Base-by-base conservation (phyloP, 2,888 invertebrate genomes). In the Podabrus alpinus region DNA sequence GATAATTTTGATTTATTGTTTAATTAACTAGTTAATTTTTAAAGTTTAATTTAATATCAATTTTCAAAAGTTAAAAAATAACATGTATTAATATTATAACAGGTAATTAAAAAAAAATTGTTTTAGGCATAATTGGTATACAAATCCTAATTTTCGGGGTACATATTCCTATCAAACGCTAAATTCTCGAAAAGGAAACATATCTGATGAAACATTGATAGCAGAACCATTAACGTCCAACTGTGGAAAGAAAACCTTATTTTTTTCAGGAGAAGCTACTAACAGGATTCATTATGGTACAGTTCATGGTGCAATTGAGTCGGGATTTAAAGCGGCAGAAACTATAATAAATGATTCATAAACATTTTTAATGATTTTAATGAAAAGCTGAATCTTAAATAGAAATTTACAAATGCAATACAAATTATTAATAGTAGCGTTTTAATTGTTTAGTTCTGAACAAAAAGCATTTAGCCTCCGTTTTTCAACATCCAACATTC, bases 141-240 rank as follows among this genome's bases (percentile, higher is more conserved):
- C 88, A 0, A 91, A 94, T 85, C 90, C 90, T 1, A 90, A 88
- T 84, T 91, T 92, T 0, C 88, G 90, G 60, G 94, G 95, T 3
- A 92, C 92, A 1, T 95, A 94, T 83, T 89, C 90, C 5, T 92
- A 87, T 83, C 89, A 90, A 82, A 90, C 89, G 71, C 78, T 90
- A 59, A 80, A 85, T 15, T 92, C 93, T 0, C 84, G 92, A 2
- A 66, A 81, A 0, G 88, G 64, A n/a, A 11, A 15, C 10, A 15
- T 29, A 9, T 66, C 68, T 9, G 25, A 19, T 13, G 64, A 68
- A 15, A 45, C 21, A 17, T 16, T 45, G 2, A 10, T 77, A n/a
- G 60, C 74, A 11, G 17, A 67, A 60, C 89, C 81, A 78, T 81
- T 10, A 81, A 83, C 24, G 88, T 88, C 0, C 85, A 85, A 77